Conservation (phyloP, 2,888 invertebrate species). For the Imbricaverruca yamaguchii region DNA sequence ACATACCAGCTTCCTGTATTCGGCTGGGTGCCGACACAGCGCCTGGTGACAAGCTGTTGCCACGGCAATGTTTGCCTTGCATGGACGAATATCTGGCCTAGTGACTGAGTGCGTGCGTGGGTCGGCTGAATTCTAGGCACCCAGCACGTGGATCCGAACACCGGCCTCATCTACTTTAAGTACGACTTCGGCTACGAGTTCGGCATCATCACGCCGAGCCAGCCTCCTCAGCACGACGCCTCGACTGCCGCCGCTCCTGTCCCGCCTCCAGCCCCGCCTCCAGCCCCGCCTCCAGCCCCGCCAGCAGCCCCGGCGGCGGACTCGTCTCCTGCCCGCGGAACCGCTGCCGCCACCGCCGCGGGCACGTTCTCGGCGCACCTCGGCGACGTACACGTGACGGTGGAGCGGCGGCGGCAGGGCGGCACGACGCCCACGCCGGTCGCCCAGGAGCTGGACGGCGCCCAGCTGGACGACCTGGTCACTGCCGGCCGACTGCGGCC, state of each 20-base stretch:
- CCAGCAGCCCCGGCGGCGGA: not conserved
- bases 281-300: not conserved
- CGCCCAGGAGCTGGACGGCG: slow-evolving; percentile 10
- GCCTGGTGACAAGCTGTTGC: no score
- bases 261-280: not conserved
- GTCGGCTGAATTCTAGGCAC: slow-evolving; percentile 48
- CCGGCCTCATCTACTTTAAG: slow-evolving; percentile 69
- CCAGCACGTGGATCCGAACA: slow-evolving; percentile 66
- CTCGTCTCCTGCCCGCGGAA: not conserved
- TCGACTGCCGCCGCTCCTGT: not conserved
- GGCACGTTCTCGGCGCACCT: not conserved
- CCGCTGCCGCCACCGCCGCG: not conserved
- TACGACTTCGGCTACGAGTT: slow-evolving; percentile 74
- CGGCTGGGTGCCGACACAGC: no score
- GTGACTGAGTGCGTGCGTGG: no score
- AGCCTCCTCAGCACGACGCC: slow-evolving; percentile 2
- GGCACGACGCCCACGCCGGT: not conserved
- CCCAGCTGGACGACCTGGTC: slow-evolving; percentile 1
- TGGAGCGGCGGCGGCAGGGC: not conserved
- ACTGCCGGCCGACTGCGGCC: not conserved
- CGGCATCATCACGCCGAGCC: slow-evolving; percentile 60
- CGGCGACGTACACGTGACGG: not conserved
- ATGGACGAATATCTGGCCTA: no score
- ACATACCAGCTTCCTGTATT: no score
- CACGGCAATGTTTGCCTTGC: no score